A percentile compares a stretch with the other conserved stretches of the same genome.
Conservation (phyloP, 2,113 vertebrate genomes). For the Brachypodius melanocephalos region DNA sequence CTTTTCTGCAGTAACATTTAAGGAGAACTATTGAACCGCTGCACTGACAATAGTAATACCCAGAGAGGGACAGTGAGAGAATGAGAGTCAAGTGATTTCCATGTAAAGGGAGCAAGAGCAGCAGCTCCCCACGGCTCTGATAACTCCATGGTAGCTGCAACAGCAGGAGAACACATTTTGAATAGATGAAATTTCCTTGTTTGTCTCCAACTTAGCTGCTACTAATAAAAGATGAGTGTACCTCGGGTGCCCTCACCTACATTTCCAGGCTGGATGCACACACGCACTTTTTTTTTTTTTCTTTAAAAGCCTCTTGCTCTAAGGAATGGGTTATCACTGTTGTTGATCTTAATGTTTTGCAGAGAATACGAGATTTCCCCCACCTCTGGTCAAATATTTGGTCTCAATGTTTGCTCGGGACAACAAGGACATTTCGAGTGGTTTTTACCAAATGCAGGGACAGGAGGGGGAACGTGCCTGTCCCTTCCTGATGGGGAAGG, state of each 20-base stretch:
- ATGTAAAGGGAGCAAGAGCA: not conserved
- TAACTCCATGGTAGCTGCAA: not conserved
- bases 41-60: not conserved
- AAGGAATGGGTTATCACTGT: not conserved
- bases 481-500: not conserved
- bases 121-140: not conserved
- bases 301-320: not conserved
- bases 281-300: too few relatives aligned
- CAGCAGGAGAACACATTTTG: not conserved
- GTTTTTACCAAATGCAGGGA: not conserved
- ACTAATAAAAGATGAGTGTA: not conserved
- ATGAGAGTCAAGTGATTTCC: not conserved
- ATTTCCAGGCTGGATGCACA: not conserved
- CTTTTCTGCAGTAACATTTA: not conserved
- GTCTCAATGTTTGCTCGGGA: not conserved
- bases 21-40: not conserved
- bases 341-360: not conserved
- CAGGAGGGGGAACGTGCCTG: fast-evolving
- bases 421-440: fast-evolving
- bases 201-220: not conserved
- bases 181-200: not conserved
- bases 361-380: not conserved
- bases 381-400: not conserved
- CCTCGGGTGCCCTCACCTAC: not conserved
- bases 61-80: not conserved